Evolutionary conservation across 2,888 invertebrate genomes (phyloP), one percentile per base, ranked within the genome.

Genomic region (Myopa testacea): DNA sequence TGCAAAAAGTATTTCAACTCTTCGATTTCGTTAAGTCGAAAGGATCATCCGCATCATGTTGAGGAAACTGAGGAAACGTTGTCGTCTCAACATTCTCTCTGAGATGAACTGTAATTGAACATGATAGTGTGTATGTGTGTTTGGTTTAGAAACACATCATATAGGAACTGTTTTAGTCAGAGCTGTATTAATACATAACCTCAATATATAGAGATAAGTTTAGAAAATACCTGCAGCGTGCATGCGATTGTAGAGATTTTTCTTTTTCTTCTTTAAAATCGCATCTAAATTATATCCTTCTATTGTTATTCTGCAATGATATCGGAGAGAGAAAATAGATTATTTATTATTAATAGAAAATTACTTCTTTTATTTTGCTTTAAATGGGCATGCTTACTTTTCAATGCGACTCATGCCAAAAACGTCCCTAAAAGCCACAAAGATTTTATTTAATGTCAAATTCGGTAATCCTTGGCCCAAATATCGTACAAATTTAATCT

Each of bases 401-500:
- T 89, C 89, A 68, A 87, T 83, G 78, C 89, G 83, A 81, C 86
- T 88, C 72, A 87, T 83, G 79, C 89, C 87, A 62, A 89, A 81
- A 55, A 89, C 79, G 79, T 89, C 89, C 82, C 89, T 89, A 80
- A 89, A 89, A 73, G 88, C 86, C 79, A 89, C 86, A 81, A 88
- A 89, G 38, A 89, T 88, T 83, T 89, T 89, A 83, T 89, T 89
- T 84, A 89, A 81, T 83, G 89, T 89, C 84, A 89, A 82, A 87
- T 86, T 89, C 83, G 89, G 87, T 86, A 89, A 76, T 85, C 89
- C 89, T 86, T 89, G 89, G 81, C 89, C 89, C 85, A 89, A 82
- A 87, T 88, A 89, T 84, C 89, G 87, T 85, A 88, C 86, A 85
- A 89, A 89, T 85, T 89, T 89, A 84, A 89, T 87, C 84, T 89